These are phyloP conservation scores for Aquatica leii DNA, from an alignment of 2,888 invertebrate species.

Conservation along the genomic window DNA sequence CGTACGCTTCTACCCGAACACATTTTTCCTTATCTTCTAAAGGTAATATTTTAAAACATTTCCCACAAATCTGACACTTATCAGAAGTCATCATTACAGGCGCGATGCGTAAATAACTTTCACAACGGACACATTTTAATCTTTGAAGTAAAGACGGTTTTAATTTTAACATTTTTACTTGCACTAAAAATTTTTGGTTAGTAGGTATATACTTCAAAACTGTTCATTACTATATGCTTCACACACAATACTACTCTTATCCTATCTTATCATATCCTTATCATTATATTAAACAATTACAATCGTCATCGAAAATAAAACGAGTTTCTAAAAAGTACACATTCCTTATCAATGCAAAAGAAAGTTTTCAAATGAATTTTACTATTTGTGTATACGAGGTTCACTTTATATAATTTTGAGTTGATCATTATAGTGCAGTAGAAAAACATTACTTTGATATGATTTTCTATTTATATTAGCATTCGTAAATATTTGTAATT, in stretches of 20 bases:
- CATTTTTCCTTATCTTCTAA: constrained; percentile 44
- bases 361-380: too few species aligned
- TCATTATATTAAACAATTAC: neutral
- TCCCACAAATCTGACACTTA: constrained; percentile 49
- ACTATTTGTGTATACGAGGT: too few species aligned
- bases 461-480: too few species aligned
- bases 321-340: too few species aligned
- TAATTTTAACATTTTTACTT: constrained; percentile 21
- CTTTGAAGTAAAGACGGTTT: constrained; percentile 15
- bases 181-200: neutral
- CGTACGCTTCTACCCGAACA: constrained; percentile 47
- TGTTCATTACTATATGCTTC: neutral
- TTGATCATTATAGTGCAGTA: too few species aligned
- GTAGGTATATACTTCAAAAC: neutral
- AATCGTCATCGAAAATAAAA: too few species aligned
- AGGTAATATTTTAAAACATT: constrained; percentile 51
- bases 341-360: too few species aligned
- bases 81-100: constrained; percentile 44
- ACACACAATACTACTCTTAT: neutral
- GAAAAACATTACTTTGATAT: too few species aligned
- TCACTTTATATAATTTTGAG: too few species aligned
- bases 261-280: constrained; percentile 6
- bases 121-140: constrained; percentile 39
- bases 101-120: constrained; percentile 46
- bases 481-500: too few species aligned